phyloP scores from a whole-genome alignment of 2,888 invertebrate genomes.

The Hypsopygia costalis region DNA sequence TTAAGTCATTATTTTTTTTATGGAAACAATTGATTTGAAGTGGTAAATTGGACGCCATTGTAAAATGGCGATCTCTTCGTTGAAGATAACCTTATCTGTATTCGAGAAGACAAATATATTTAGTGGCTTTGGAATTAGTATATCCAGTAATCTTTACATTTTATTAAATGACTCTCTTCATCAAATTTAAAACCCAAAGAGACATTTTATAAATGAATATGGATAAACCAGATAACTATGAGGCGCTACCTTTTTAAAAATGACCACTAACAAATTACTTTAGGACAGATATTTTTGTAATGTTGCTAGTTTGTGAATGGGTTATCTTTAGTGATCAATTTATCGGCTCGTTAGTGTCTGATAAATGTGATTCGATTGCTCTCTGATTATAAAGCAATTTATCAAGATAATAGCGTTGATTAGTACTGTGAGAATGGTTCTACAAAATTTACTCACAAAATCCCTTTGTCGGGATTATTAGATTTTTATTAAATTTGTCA shows the following conservation, averaged over 20 bases:
- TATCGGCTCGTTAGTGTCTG: conserved; percentile 67
- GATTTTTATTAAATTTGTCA: too few relatives aligned
- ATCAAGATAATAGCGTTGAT: conserved; percentile 60
- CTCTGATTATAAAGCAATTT: conserved; percentile 64
- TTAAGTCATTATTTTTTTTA: too few relatives aligned
- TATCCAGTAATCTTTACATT: conserved; percentile 55
- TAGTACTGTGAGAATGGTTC: conserved; percentile 51
- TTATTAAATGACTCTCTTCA: conserved; percentile 59
- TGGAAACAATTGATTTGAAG: too few relatives aligned
- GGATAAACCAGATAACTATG: conserved; percentile 34
- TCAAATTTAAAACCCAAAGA: conserved; percentile 53
- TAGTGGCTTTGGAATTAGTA: conserved; percentile 58
- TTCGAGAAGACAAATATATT: conserved; percentile 44
- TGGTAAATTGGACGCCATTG: not conserved
- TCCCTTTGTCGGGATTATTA: not conserved
- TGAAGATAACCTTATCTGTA: conserved; percentile 52
- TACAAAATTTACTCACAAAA: conserved; percentile 3
- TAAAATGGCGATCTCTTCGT: conserved; percentile 29
- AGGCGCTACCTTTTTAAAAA: conserved; percentile 59
- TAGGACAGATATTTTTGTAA: conserved; percentile 65
- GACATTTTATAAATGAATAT: conserved; percentile 52
- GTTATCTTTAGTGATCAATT: conserved; percentile 68
- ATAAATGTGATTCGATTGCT: conserved; percentile 63
- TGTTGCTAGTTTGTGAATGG: conserved; percentile 61
- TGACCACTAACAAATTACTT: conserved; percentile 65